A percentile compares a stretch with the other conserved stretches of the same genome.
phyloP scores from a whole-genome alignment of 2,888 invertebrate genomes.

The Dasysyrphus tricinctus region DNA sequence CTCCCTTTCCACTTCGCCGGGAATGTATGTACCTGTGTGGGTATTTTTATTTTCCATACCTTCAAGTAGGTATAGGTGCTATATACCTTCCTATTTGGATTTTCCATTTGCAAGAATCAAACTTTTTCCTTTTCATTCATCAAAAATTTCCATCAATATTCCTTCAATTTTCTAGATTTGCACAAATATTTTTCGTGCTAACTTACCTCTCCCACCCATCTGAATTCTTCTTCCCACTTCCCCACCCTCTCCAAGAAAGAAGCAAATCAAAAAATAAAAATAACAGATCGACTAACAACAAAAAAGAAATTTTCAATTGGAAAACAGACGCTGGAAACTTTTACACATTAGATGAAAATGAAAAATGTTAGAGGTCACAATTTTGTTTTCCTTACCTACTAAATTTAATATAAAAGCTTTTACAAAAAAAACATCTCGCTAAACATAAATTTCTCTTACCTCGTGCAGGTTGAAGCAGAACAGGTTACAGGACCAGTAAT shows the following conservation, averaged over 20 bases:
- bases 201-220: background rate
- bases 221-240: no score
- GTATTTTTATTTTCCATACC: no score
- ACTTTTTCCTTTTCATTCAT: conserved; percentile 44
- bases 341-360: no score
- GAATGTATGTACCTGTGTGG: no score
- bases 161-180: conserved; percentile 50
- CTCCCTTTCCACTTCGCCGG: no score
- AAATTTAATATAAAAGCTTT: conserved; percentile 34
- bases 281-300: no score
- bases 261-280: no score
- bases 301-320: no score
- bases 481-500: background rate
- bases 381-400: conserved; percentile 19
- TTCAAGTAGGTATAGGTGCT: no score
- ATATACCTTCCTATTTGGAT: no score
- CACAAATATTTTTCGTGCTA: conserved; percentile 35
- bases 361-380: background rate
- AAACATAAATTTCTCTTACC: conserved; percentile 35
- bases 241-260: no score
- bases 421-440: background rate
- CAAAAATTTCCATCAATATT: conserved; percentile 60
- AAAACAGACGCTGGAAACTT: no score
- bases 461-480: background rate
- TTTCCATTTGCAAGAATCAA: conserved; percentile 45